These are phyloP conservation scores for Microctonus brassicae DNA, from an alignment of 2,888 invertebrate genomes.

Conservation along the genomic window DNA sequence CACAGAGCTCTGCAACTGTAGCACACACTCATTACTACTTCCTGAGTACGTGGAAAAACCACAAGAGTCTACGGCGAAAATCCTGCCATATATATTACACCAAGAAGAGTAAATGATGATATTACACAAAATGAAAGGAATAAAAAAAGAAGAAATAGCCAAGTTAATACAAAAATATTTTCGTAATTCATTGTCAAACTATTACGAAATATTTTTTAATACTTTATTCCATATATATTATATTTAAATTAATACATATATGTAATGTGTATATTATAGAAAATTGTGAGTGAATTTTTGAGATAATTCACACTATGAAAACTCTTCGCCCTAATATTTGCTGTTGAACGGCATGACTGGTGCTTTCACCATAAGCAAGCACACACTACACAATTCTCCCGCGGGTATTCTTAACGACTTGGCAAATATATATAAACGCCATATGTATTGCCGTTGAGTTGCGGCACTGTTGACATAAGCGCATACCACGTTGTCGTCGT, in stretches of 20 bases:
- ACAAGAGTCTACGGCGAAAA: slow-evolving; percentile 27
- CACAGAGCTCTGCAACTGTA: slow-evolving; percentile 49
- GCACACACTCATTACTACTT: slow-evolving; percentile 63
- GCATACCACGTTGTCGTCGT: slow-evolving; percentile 38
- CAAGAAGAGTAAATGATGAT: slow-evolving; percentile 33
- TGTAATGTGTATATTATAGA: too few species aligned
- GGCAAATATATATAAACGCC: slow-evolving; percentile 48
- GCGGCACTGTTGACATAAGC: slow-evolving; percentile 46
- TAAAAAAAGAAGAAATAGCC: not conserved
- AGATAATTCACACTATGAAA: slow-evolving; percentile 21
- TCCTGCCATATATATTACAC: slow-evolving; percentile 36
- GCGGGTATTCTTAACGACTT: slow-evolving; percentile 47
- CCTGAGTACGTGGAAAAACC: slow-evolving; percentile 55
- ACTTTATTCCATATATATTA: too few species aligned
- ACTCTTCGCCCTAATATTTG: slow-evolving; percentile 53
- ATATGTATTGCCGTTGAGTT: slow-evolving; percentile 40
- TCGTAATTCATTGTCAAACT: too few species aligned
- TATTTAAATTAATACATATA: too few species aligned
- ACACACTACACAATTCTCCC: too few species aligned
- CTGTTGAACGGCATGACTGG: slow-evolving; percentile 31
- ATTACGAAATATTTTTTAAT: too few species aligned
- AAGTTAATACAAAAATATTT: too few species aligned
- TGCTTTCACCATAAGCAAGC: too few species aligned
- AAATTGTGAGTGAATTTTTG: not conserved
- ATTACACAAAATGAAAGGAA: slow-evolving; percentile 13